Conservation (phyloP, 2,888 invertebrate species). For the Epinotia bilunana region DNA sequence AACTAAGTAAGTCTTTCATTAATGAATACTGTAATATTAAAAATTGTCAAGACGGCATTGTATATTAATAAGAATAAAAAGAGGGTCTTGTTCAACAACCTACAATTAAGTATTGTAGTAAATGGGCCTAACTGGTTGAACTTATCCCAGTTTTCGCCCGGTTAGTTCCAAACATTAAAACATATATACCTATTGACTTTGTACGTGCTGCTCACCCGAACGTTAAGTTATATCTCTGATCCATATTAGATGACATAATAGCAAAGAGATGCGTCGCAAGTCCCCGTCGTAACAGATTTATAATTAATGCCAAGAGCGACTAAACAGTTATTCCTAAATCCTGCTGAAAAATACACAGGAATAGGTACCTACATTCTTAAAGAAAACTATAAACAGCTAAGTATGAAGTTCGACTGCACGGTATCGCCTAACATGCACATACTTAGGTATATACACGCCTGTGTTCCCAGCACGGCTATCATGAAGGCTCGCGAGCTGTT, state of each 20-base stretch:
- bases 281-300: not conserved
- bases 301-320: not conserved
- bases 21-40: not conserved
- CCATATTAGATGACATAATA: not conserved
- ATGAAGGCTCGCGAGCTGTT: too few species aligned
- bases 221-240: not conserved
- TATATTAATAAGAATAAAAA: not conserved
- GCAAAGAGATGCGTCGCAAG: not conserved
- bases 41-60: not conserved
- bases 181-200: too few species aligned
- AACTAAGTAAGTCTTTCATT: not conserved
- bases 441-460: too few species aligned
- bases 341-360: not conserved
- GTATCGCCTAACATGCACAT: too few species aligned
- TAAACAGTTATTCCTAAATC: not conserved
- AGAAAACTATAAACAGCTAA: not conserved
- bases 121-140: too few species aligned
- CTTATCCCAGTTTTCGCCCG: not conserved
- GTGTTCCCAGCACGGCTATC: too few species aligned
- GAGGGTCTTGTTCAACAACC: slow-evolving; percentile 6
- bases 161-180: not conserved
- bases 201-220: too few species aligned
- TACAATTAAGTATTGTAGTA: not conserved
- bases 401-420: too few species aligned
- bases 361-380: not conserved